Conservation (phyloP, 1,140 invertebrate genomes). For the Trachymyrmex septentrionalis region DNA sequence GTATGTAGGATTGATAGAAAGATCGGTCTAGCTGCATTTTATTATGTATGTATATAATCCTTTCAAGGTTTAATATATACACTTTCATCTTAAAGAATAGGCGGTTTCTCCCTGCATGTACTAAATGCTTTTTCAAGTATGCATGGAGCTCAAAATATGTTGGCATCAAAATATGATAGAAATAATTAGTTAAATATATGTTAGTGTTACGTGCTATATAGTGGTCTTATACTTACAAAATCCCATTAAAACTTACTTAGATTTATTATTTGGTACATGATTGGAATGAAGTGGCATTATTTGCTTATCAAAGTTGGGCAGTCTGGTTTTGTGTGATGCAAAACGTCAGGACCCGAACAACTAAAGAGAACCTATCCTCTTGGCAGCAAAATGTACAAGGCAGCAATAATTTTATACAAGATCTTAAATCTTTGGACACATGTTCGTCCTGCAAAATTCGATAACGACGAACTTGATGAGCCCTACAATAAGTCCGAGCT, state of each 20-base stretch:
- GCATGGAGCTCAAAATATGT: conserved; percentile 57
- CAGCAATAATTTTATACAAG: conserved; percentile 78
- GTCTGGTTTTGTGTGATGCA: conserved; percentile 69
- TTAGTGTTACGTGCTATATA: conserved; percentile 65
- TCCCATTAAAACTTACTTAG: conserved; percentile 70
- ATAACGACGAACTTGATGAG: conserved; percentile 38
- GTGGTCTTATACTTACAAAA: conserved; percentile 71
- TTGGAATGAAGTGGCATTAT: conserved; percentile 72
- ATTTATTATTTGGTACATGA: conserved; percentile 69
- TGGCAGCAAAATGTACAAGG: conserved; percentile 80
- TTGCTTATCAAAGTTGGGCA: conserved; percentile 66
- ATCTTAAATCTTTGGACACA: conserved; percentile 67
- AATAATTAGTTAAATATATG: conserved; percentile 66
- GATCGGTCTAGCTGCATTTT: conserved; percentile 46
- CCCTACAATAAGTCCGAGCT: conserved; percentile 2
- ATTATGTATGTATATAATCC: conserved; percentile 4
- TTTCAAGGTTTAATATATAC: conserved; percentile 53
- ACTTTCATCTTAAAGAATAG: conserved; percentile 47
- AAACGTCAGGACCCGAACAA: conserved; percentile 68
- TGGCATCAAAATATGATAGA: conserved; percentile 69
- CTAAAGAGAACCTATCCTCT: conserved; percentile 67
- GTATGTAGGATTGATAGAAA: conserved; percentile 44
- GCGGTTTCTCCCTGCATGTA: neutral
- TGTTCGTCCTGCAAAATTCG: conserved; percentile 47
- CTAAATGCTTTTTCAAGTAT: conserved; percentile 52